Percentiles rank a stretch among this genome's conserved stretches.
Conservation (phyloP, 2,113 vertebrate species). For the Dicrurus megarhynchus region DNA sequence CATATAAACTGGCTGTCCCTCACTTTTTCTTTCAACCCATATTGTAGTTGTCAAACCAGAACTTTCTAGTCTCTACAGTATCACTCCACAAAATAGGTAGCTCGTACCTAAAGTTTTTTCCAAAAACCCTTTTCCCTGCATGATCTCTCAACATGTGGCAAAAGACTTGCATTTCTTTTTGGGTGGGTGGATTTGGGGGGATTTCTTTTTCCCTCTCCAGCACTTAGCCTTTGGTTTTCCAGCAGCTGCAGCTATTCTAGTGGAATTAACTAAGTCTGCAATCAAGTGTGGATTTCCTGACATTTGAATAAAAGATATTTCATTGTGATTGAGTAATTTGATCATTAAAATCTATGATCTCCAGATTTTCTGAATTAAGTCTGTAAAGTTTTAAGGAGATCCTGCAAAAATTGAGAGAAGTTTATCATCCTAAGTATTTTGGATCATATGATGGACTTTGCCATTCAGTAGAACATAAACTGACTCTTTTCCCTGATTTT, state of each 20-base stretch:
- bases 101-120: background rate
- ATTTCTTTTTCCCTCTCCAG: background rate
- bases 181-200: background rate
- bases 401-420: conserved; percentile 7
- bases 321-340: conserved; percentile 33
- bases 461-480: conserved; percentile 2
- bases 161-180: background rate
- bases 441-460: background rate
- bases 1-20: fast-evolving
- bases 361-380: conserved; percentile 55
- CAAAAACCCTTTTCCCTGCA: background rate
- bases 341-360: conserved; percentile 12
- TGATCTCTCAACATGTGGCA: background rate
- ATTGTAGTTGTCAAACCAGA: background rate
- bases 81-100: background rate
- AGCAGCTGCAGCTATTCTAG: conserved; percentile 33
- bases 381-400: conserved; percentile 24
- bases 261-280: conserved; percentile 10
- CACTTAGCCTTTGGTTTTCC: conserved; percentile 1
- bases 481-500: background rate
- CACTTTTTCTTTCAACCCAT: background rate
- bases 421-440: conserved; percentile 37
- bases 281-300: conserved; percentile 43
- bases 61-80: background rate
- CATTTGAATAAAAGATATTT: conserved; percentile 18